These are phyloP conservation scores for Xenus cinereus DNA, from an alignment of 2,113 vertebrate genomes.

Conservation along the genomic window DNA sequence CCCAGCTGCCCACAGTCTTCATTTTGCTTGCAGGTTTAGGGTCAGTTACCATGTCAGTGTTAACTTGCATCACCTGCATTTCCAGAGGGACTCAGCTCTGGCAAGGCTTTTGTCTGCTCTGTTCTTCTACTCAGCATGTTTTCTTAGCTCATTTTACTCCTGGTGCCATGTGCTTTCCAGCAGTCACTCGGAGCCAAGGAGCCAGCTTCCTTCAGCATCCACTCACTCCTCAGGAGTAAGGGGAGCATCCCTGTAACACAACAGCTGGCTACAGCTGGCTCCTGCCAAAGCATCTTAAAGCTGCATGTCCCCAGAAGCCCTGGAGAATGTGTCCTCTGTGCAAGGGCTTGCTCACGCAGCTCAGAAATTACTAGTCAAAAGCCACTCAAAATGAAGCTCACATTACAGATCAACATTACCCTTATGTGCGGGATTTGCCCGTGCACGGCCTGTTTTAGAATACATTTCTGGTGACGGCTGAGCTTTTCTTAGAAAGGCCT, in stretches of 20 bases:
- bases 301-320: not conserved
- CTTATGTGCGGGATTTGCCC: not conserved
- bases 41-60: not conserved
- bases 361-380: not conserved
- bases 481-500: not conserved
- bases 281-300: not conserved
- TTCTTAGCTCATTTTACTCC: constrained; percentile 3
- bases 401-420: not conserved
- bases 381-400: not conserved
- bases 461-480: not conserved
- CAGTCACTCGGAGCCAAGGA: not conserved
- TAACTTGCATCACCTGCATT: not conserved
- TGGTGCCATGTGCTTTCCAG: not conserved
- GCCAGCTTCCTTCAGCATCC: not conserved
- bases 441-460: not conserved
- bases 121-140: not conserved
- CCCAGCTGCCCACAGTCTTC: not conserved
- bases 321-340: not conserved
- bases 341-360: not conserved
- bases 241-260: not conserved
- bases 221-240: not conserved
- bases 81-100: not conserved
- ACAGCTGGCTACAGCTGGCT: constrained; percentile 9
- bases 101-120: not conserved
- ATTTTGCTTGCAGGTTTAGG: not conserved